These are phyloP conservation scores for Phrynocephalus forsythii DNA, from an alignment of 2,797 vertebrate species.

Conservation along the genomic window DNA sequence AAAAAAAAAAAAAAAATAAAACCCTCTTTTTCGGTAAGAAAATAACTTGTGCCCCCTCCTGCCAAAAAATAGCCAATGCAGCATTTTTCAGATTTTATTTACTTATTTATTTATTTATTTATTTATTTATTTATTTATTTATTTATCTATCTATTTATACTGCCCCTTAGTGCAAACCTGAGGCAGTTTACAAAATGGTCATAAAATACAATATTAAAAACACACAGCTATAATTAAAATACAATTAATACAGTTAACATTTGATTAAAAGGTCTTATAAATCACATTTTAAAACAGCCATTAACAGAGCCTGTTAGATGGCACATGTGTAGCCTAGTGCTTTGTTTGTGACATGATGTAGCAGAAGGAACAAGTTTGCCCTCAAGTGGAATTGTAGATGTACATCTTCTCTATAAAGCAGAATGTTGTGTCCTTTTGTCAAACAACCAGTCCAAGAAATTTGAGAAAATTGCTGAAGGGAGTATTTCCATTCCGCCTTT, in stretches of 20 bases:
- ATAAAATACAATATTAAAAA: no score
- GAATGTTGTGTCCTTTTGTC: background rate
- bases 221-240: no score
- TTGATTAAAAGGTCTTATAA: no score
- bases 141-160: no score
- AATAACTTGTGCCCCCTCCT: conserved; percentile 67
- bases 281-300: no score
- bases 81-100: conserved; percentile 58
- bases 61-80: conserved; percentile 62
- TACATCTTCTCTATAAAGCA: conserved; percentile 60
- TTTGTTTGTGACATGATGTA: conserved; percentile 37
- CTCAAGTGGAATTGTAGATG: conserved; percentile 78
- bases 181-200: no score
- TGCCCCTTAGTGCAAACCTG: no score
- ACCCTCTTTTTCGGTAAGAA: conserved; percentile 63
- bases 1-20: no score
- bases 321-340: conserved; percentile 44
- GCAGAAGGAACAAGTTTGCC: conserved; percentile 78
- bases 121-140: no score
- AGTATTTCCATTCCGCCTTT: background rate
- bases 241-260: no score
- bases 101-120: no score
- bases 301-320: no score
- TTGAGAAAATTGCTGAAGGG: background rate
- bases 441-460: background rate